Evolutionary conservation across 1,140 invertebrate species (phyloP).

Genomic region (Brachionus koreanus): DNA sequence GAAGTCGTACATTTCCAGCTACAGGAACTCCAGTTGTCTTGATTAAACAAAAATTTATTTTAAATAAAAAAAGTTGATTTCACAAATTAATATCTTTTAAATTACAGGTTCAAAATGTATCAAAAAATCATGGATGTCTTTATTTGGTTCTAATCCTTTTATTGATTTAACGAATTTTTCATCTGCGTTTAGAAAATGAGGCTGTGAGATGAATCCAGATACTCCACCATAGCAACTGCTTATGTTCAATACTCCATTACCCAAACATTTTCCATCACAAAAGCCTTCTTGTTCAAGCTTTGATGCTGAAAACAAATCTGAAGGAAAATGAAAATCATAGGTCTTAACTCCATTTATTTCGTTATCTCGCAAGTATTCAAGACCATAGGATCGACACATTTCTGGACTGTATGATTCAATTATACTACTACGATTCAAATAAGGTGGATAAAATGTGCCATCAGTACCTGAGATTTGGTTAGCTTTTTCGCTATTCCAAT

Average conservation of each 20-base stretch:
- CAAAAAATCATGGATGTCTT: conserved; percentile 35
- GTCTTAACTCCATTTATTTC: not conserved
- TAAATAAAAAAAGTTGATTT: not conserved
- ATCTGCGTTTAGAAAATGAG: conserved; percentile 44
- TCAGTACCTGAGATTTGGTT: conserved; percentile 22
- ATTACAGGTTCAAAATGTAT: conserved; percentile 39
- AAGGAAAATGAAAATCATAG: conserved; percentile 28
- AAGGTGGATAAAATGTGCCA: conserved; percentile 40
- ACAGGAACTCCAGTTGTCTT: conserved; percentile 39
- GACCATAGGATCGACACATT: conserved; percentile 29
- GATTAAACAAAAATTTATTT: not conserved
- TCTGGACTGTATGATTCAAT: not conserved
- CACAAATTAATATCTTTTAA: not conserved
- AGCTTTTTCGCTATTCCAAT: conserved; percentile 3
- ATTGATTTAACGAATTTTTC: not conserved
- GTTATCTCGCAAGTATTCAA: not conserved
- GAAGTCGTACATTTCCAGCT: conserved; percentile 30
- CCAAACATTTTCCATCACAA: not conserved
- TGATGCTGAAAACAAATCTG: not conserved
- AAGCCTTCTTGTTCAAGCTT: conserved; percentile 16
- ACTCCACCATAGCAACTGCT: conserved; percentile 28
- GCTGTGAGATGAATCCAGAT: conserved; percentile 20
- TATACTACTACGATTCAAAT: not conserved
- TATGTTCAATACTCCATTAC: conserved; percentile 25
- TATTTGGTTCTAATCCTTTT: not conserved